Percentiles rank a stretch among this genome's conserved stretches.
phyloP scores from a whole-genome alignment of 1,140 invertebrate species.

The Gerris buenoi region DNA sequence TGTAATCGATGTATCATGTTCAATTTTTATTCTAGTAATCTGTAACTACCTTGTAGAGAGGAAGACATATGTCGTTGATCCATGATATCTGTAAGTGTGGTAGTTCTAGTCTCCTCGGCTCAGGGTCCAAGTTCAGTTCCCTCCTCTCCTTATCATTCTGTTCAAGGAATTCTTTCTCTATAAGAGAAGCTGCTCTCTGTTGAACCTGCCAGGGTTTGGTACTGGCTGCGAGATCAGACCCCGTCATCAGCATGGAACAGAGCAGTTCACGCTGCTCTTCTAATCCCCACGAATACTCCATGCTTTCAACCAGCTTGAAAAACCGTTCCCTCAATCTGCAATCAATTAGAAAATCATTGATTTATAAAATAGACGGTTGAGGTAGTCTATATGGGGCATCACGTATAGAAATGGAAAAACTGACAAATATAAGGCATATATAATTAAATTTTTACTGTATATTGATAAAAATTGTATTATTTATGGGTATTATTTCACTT shows the following conservation, averaged over 20 bases:
- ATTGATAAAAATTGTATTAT: too few relatives aligned
- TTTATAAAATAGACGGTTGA: too few relatives aligned
- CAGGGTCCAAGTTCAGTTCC: constrained; percentile 37
- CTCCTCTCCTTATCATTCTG: constrained; percentile 42
- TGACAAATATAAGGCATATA: too few relatives aligned
- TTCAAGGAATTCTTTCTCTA: constrained; percentile 32
- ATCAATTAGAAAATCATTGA: neutral
- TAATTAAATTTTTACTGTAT: too few relatives aligned
- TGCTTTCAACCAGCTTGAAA: constrained; percentile 35
- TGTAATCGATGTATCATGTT: neutral
- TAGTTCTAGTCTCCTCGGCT: constrained; percentile 31
- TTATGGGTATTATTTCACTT: too few relatives aligned
- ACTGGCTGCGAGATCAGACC: constrained; percentile 47
- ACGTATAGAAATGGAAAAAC: too few relatives aligned
- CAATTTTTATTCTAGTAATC: neutral
- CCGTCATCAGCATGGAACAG: constrained; percentile 51
- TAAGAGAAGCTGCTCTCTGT: constrained; percentile 32
- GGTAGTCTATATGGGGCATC: too few relatives aligned
- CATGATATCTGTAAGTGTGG: constrained; percentile 32
- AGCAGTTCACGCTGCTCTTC: constrained; percentile 36
- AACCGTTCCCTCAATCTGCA: constrained; percentile 37
- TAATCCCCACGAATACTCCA: constrained; percentile 34
- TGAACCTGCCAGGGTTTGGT: constrained; percentile 50
- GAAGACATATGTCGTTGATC: constrained; percentile 32
- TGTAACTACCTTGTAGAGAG: constrained; percentile 30